Evolutionary conservation across 2,888 invertebrate species (phyloP), one percentile per base, ranked within the genome.

Genomic region (Drosophila putrida): DNA sequence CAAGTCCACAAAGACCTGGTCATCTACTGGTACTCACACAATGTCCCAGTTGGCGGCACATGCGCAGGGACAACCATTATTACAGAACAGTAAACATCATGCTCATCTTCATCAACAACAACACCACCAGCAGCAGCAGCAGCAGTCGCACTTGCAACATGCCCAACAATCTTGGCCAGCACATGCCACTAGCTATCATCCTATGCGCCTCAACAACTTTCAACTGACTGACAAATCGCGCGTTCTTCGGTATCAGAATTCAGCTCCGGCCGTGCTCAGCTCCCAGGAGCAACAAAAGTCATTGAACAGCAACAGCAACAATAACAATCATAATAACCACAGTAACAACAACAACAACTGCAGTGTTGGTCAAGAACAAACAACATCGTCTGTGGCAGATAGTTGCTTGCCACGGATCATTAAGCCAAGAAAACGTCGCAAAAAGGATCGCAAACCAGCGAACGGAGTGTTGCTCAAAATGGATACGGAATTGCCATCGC

Each of bases 361-460:
- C 25, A 57, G 15, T 35, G 35, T 49, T 15, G n/a, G 39, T 0
- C 74, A 57, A 36, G 78, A 66, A 20, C 20, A 20, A 4, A 4
- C 46, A 27, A n/a, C 57, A 38, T 4, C 49, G 0, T 0, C 75
- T 8, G 36, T 70, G 4, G 43, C 94, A 93, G 96, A 96, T 90
- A 96, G 95, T 76, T 96, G 96, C 93, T 93, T 97, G 90, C 97
- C 97, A 75, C 94, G 97, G 82, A 97, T 97, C 75, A 97, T 97
- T 88, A 97, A 97, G 92, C 97, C 97, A 6, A 93, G 97, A 53
- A 97, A 97, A 91, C 94, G 97, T 55, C 95, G 97, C 91, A 97
- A 97, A 95, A 97, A 97, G 93, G 97, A 97, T 91, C 94, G 97
- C 80, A 96, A 97, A 93, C 96, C 96, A 36, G 93, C 94, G 77